Evolutionary conservation across 1,140 invertebrate species (phyloP).

Genomic region (Leptinotarsa texana): DNA sequence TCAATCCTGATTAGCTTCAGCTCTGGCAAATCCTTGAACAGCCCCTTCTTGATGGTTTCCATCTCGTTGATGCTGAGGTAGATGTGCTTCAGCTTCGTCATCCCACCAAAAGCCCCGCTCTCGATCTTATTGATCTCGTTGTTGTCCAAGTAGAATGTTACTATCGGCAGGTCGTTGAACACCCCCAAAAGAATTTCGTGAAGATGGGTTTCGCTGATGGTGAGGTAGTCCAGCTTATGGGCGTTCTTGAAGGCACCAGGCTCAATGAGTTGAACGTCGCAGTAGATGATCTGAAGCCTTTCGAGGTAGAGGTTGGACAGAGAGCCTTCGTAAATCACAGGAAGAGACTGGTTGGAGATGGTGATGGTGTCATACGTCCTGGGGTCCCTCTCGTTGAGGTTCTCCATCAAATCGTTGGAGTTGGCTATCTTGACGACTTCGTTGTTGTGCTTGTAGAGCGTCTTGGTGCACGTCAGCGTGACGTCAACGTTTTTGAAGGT

Average conservation of each 20-base stretch:
- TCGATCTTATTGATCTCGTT: constrained; percentile 11
- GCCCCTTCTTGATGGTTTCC: constrained; percentile 10
- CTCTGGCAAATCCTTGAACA: constrained; percentile 7
- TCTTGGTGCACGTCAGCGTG: not conserved
- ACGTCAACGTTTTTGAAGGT: not conserved
- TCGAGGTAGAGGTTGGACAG: not conserved
- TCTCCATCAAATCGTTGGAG: constrained; percentile 11
- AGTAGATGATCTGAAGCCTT: not conserved
- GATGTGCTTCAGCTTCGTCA: constrained; percentile 10
- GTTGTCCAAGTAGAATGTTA: constrained; percentile 5
- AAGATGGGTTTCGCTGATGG: not conserved
- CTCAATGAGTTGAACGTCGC: not conserved
- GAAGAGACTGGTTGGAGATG: not conserved
- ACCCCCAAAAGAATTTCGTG: not conserved
- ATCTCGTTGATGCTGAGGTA: constrained; percentile 15
- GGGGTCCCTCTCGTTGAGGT: constrained; percentile 1
- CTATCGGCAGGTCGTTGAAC: not conserved
- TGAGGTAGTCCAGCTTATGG: not conserved
- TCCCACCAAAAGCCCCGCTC: constrained; percentile 20
- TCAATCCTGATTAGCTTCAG: not conserved
- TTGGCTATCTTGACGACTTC: not conserved
- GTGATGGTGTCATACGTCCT: constrained; percentile 8
- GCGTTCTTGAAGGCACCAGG: not conserved
- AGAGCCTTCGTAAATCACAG: not conserved
- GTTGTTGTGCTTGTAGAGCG: not conserved